A percentile compares a stretch with the other conserved stretches of the same genome.
phyloP scores from a whole-genome alignment of 1,140 invertebrate species.

The Carposina sasakii region DNA sequence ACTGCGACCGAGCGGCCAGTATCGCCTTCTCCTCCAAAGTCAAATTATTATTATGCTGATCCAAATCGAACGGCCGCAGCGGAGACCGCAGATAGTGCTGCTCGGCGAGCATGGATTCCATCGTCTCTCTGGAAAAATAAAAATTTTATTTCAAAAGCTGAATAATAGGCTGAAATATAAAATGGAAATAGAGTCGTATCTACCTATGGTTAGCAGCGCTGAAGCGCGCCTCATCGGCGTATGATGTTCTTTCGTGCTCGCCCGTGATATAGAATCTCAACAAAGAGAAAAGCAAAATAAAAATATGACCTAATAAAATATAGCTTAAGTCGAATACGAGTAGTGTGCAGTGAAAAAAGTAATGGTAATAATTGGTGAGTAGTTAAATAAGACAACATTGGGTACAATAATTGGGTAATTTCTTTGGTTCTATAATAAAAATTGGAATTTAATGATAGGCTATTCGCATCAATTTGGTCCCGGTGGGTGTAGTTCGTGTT shows the following conservation, averaged over 20 bases:
- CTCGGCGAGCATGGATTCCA: conserved; percentile 87
- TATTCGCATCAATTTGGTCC: no score
- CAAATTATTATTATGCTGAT: conserved; percentile 80
- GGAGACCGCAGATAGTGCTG: conserved; percentile 83
- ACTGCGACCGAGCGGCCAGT: conserved; percentile 78
- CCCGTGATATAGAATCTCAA: conserved; percentile 71
- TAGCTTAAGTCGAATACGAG: no score
- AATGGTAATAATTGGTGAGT: no score
- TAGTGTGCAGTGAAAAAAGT: no score
- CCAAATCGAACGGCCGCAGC: conserved; percentile 82
- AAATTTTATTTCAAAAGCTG: no score
- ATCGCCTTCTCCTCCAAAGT: conserved; percentile 84
- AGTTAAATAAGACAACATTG: no score
- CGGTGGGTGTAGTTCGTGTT: conserved; percentile 34
- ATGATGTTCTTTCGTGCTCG: conserved; percentile 63
- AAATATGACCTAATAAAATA: conserved; percentile 17
- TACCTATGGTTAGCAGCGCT: conserved; percentile 63
- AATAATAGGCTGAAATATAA: no score
- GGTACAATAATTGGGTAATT: no score
- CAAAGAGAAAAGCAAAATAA: conserved; percentile 67
- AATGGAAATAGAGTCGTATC: no score
- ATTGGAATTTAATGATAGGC: no score
- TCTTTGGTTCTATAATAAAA: no score
- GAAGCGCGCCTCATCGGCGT: conserved; percentile 64
- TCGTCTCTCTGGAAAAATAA: conserved; percentile 79